Evolutionary conservation across 2,888 invertebrate genomes (phyloP).

Genomic region (Athripsodes cinereus): DNA sequence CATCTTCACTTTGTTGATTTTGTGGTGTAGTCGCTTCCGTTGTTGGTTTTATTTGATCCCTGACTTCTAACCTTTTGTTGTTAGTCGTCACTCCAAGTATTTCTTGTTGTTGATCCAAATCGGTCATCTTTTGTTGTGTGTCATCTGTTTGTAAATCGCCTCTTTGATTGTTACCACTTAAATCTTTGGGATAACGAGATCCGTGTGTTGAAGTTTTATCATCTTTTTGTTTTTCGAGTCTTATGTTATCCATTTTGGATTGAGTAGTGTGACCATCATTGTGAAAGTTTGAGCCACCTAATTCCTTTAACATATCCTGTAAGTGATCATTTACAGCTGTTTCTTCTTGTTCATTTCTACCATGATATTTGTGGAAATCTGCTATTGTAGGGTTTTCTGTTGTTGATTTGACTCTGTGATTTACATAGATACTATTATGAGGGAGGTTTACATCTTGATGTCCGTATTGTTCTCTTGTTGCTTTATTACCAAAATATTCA

Average conservation of each 20-base stretch:
- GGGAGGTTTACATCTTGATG: neutral
- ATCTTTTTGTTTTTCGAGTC: neutral
- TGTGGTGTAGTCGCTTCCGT: neutral
- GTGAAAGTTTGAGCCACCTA: neutral
- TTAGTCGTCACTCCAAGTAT: neutral
- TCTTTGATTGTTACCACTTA: too few relatives aligned
- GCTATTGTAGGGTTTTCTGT: neutral
- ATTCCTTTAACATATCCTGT: constrained; percentile 2
- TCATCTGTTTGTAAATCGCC: neutral
- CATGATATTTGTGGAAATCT: neutral
- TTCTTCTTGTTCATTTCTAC: neutral
- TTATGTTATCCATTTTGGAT: constrained; percentile 9
- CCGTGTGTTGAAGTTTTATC: too few relatives aligned
- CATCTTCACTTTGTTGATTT: constrained; percentile 7
- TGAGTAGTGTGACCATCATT: constrained; percentile 9
- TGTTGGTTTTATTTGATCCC: neutral
- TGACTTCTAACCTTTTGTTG: neutral
- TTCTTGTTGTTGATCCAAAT: constrained; percentile 1
- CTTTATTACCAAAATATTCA: constrained; percentile 11
- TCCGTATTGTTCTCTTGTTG: constrained; percentile 4
- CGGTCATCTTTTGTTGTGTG: neutral
- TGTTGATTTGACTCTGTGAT: neutral
- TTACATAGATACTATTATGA: neutral
- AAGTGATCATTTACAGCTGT: constrained; percentile 6
- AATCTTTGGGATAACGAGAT: too few relatives aligned